Percentiles rank a stretch among this genome's conserved stretches.
Evolutionary conservation across 1,140 invertebrate genomes (phyloP).

Genomic region (Lucilia sericata): DNA sequence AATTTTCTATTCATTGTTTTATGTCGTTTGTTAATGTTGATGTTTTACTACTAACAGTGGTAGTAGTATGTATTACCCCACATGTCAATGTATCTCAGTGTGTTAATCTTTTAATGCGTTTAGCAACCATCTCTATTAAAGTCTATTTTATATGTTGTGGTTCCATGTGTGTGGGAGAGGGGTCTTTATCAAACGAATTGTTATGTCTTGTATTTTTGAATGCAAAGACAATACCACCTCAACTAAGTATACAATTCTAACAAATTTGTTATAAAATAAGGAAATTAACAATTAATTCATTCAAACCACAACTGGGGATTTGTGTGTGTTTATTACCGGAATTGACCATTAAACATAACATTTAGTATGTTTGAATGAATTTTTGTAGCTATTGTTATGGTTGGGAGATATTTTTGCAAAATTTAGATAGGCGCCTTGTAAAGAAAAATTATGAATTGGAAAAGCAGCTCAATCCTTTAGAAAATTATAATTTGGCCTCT

Average conservation of each 20-base stretch:
- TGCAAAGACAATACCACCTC: neutral
- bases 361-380: neutral
- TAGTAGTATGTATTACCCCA: conserved; percentile 9
- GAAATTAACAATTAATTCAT: conserved; percentile 41
- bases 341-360: conserved; percentile 12
- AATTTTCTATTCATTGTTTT: conserved; percentile 20
- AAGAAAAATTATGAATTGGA: no score
- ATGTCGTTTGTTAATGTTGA: neutral
- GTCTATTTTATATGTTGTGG: neutral
- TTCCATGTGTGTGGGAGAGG: neutral
- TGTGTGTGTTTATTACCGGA: neutral
- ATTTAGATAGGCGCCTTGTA: no score
- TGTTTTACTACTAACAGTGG: neutral
- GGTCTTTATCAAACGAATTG: conserved; percentile 29
- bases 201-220: conserved; percentile 17
- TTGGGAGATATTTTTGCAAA: no score
- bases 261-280: neutral
- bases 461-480: no score
- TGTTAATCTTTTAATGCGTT: conserved; percentile 43
- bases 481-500: no score
- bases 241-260: no score
- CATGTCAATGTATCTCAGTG: conserved; percentile 34
- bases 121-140: conserved; percentile 21
- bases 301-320: conserved; percentile 14
- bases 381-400: no score